phyloP scores from a whole-genome alignment of 2,888 invertebrate genomes.

The Drosophila mettleri region DNA sequence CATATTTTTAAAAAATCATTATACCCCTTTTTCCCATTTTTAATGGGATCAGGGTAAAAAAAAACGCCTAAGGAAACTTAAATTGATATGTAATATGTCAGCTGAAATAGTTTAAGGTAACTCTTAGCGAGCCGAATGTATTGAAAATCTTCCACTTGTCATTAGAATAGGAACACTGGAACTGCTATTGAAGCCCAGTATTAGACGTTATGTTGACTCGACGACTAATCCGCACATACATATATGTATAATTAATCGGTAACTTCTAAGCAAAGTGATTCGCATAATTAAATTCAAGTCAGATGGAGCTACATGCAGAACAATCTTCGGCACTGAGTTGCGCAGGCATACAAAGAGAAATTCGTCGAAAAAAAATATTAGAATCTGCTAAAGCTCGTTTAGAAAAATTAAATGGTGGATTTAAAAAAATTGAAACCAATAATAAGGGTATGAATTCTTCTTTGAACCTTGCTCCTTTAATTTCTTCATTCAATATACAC shows the following conservation, averaged over 20 bases:
- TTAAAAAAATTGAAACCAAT: neutral
- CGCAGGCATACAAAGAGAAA: neutral
- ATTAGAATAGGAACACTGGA: neutral
- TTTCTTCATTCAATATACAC: too few species aligned
- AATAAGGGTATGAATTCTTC: neutral
- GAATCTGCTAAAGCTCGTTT: constrained; percentile 8
- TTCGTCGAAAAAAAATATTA: neutral
- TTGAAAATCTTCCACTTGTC: too few species aligned
- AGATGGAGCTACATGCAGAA: neutral
- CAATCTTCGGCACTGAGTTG: neutral
- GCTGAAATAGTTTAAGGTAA: too few species aligned
- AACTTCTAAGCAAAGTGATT: neutral
- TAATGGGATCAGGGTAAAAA: too few species aligned
- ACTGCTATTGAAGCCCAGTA: neutral
- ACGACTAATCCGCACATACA: too few species aligned
- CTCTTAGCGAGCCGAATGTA: neutral
- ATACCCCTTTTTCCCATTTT: too few species aligned
- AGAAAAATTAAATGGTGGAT: constrained; percentile 9
- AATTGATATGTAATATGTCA: too few species aligned
- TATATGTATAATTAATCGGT: neutral
- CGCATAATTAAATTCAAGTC: neutral
- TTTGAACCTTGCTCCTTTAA: too few species aligned
- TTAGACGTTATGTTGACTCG: neutral
- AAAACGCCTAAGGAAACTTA: too few species aligned
- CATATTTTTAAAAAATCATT: too few species aligned